Conservation (phyloP, 35 echinoderm and acorn worm genomes). For the Ophioderma brevispina region DNA sequence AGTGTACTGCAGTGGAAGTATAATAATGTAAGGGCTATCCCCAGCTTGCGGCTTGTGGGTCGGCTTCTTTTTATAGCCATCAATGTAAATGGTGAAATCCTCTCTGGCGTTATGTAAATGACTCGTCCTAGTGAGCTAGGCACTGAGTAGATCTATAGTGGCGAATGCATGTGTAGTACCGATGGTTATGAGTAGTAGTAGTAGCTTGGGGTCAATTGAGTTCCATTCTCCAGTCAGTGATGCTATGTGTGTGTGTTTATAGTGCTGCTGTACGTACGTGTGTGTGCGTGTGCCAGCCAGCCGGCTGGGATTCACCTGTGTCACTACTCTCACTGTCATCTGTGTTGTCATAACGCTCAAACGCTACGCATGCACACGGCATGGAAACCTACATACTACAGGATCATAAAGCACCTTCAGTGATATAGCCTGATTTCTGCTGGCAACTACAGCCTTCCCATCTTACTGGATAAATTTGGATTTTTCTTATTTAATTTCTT, state of each 20-base stretch:
- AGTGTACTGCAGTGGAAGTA: too few species aligned
- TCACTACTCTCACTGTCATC: neutral
- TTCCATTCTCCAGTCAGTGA: neutral
- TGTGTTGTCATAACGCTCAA: conserved; percentile 2
- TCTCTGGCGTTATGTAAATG: too few species aligned
- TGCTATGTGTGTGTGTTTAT: neutral
- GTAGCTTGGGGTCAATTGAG: too few species aligned
- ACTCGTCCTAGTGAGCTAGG: too few species aligned
- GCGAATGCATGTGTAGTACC: too few species aligned
- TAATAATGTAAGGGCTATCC: too few species aligned
- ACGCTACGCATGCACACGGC: conserved; percentile 4
- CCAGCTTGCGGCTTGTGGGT: too few species aligned
- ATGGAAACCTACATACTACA: neutral
- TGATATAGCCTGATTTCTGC: neutral
- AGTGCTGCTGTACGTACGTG: neutral
- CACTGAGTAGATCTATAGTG: too few species aligned
- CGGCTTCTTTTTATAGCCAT: too few species aligned
- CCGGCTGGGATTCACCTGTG: neutral
- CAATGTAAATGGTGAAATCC: too few species aligned
- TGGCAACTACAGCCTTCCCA: neutral
- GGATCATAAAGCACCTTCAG: neutral
- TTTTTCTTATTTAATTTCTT: neutral
- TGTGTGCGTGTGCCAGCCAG: neutral
- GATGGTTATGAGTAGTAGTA: too few species aligned
- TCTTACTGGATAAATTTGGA: neutral